phyloP scores from a whole-genome alignment of 2,888 invertebrate genomes.

The Nymphalis polychloros region DNA sequence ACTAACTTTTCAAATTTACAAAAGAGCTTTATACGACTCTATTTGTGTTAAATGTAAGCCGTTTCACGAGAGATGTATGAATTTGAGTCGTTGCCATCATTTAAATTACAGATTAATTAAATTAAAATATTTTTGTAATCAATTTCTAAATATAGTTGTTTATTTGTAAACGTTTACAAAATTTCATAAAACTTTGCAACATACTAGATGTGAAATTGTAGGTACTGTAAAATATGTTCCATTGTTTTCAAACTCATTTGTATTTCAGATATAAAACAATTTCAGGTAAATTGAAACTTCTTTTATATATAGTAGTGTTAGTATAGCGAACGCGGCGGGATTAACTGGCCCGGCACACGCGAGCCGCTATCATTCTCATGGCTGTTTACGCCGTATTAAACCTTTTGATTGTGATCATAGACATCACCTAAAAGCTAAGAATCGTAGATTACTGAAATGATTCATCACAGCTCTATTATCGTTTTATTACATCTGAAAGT shows the following conservation, averaged over 20 bases:
- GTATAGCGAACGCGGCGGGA: constrained; percentile 49
- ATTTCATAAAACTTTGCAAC: constrained; percentile 17
- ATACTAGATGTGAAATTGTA: constrained; percentile 23
- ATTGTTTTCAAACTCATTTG: constrained; percentile 34
- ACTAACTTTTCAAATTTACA: constrained; percentile 40
- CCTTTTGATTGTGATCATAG: constrained; percentile 76
- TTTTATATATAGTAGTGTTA: constrained; percentile 44
- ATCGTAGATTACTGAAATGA: constrained; percentile 38
- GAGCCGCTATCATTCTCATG: constrained; percentile 70
- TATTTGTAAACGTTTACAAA: constrained; percentile 10
- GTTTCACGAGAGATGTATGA: constrained; percentile 6
- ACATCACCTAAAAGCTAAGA: constrained; percentile 44
- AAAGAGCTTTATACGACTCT: constrained; percentile 26
- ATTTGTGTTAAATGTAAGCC: constrained; percentile 26
- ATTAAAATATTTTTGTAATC: no score
- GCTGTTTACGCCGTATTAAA: constrained; percentile 76
- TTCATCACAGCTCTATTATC: constrained; percentile 28
- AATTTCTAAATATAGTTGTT: background rate
- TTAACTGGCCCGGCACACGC: constrained; percentile 71
- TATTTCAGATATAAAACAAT: constrained; percentile 36
- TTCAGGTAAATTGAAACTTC: constrained; percentile 48
- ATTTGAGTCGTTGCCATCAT: background rate
- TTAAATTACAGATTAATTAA: no score
- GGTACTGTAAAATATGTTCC: constrained; percentile 8
- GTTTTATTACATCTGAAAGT: background rate